Conservation (phyloP, 2,113 vertebrate species). For the Catharus minimus region DNA sequence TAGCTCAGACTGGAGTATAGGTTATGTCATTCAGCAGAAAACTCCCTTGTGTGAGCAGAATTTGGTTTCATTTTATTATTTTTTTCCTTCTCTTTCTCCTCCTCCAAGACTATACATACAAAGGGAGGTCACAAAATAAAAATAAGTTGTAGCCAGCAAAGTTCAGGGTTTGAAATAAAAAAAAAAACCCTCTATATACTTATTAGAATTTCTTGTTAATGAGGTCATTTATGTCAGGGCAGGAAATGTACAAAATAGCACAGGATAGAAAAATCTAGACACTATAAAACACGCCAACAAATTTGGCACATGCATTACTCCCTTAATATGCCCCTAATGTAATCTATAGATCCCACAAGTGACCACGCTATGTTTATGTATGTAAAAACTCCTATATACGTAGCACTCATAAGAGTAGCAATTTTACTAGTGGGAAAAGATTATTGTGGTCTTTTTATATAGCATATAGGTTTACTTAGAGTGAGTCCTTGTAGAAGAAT, state of each 20-base stretch:
- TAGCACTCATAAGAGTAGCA: slow-evolving; percentile 31
- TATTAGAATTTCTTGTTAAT: slow-evolving; percentile 56
- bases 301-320: background rate
- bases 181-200: background rate
- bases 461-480: slow-evolving; percentile 21
- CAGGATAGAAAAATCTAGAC: slow-evolving; percentile 41
- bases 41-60: background rate
- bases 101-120: background rate
- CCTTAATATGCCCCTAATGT: slow-evolving; percentile 48
- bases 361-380: slow-evolving; percentile 23
- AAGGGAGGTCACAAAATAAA: background rate
- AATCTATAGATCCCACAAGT: slow-evolving; percentile 48
- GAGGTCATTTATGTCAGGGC: slow-evolving; percentile 51
- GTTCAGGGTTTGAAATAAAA: background rate
- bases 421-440: slow-evolving; percentile 56
- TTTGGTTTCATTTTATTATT: background rate
- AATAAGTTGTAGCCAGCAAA: background rate
- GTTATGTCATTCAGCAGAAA: slow-evolving; percentile 49
- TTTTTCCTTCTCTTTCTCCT: background rate
- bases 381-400: slow-evolving; percentile 27
- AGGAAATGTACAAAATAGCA: slow-evolving; percentile 53
- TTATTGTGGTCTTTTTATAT: slow-evolving; percentile 57
- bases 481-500: slow-evolving; percentile 33
- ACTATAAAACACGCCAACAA: slow-evolving; percentile 21
- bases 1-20: background rate